These are phyloP conservation scores for Gasterosteus aculeatus DNA, from an alignment of 2,113 vertebrate species.

Conservation along the genomic window DNA sequence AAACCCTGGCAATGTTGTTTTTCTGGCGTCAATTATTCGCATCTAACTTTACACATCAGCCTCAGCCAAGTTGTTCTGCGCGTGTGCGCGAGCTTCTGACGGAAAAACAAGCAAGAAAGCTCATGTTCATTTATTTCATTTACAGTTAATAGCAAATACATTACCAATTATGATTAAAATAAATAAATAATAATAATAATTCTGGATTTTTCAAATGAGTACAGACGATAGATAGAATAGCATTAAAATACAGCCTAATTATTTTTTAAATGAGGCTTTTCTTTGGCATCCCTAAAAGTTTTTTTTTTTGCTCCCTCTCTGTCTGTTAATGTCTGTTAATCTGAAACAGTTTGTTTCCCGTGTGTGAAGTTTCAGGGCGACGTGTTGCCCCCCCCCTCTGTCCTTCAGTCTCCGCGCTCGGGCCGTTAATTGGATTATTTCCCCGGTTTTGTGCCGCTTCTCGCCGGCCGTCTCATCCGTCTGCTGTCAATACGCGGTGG, in stretches of 20 bases:
- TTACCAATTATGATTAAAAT: conserved; percentile 1
- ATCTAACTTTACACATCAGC: conserved; percentile 48
- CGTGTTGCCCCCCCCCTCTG: conserved; percentile 43
- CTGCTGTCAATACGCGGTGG: conserved; percentile 72
- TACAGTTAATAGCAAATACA: not conserved
- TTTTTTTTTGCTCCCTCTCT: not conserved
- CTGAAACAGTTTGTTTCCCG: not conserved
- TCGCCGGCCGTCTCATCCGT: conserved; percentile 54
- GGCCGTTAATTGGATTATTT: conserved; percentile 53
- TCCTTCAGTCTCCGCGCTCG: not conserved
- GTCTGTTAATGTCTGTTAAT: not conserved
- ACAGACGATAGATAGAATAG: not conserved
- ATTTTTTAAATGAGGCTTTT: not conserved
- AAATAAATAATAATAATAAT: not conserved
- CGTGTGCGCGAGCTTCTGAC: not conserved
- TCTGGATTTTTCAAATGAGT: not conserved
- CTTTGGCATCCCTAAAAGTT: not conserved
- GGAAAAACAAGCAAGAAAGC: not conserved
- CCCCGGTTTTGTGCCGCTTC: conserved; percentile 21
- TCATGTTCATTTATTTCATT: not conserved
- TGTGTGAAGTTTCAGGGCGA: conserved; percentile 53
- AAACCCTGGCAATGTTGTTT: conserved; percentile 64
- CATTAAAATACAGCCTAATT: not conserved
- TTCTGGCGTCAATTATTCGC: conserved; percentile 68
- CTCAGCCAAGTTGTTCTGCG: conserved; percentile 40